Base-by-base conservation (phyloP, 1,140 invertebrate genomes). In the Chrysopa pallens region DNA sequence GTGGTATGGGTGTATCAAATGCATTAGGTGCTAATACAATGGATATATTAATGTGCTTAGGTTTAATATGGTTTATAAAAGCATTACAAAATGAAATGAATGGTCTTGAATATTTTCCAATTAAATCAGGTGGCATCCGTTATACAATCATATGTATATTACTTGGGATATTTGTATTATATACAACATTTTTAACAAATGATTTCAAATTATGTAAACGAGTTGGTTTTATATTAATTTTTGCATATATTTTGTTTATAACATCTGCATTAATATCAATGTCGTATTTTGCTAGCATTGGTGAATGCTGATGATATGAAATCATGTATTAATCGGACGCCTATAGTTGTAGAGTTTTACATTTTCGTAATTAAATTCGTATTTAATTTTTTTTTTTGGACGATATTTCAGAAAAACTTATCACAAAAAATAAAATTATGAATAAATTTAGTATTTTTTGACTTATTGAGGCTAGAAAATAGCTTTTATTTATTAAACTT, bases 1-100 rank as follows among this genome's bases (percentile, higher is more conserved):
- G 76, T 12, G 75, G 79, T 27, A 88, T 90, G 69, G 84, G 82
- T 0, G 79, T 91, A 36, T 85, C 82, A 6, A 89, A 89, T 50
- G 78, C 83, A 0, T 55, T 90, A 6, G 85, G 85, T 0, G 82
- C 83, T 0, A 90, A 89, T 50, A 85, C 84, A 0, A 63, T 91
- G 51, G 84, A 87, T 43, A 86, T 89, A 41, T 55, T 89, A 1
- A 65, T 89, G n/a, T 87, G 84, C n/a, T 60, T 90, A 8, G 83
- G 84, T 2, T 51, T 88, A 9, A 85, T 85, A 0, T 91, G 85
- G 86, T 70, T 84, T 5, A 78, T 88, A 36, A 83, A 76, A 50
- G 76, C 75, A 4, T 56, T 80, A 36, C 62, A 74, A 36, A 60
- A 70, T 9, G 58, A 66, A 13, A 63, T 74, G 0, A 43, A 54